Evolutionary conservation across 2,113 vertebrate species (phyloP).

Genomic region (Kobus ellipsiprymnus): DNA sequence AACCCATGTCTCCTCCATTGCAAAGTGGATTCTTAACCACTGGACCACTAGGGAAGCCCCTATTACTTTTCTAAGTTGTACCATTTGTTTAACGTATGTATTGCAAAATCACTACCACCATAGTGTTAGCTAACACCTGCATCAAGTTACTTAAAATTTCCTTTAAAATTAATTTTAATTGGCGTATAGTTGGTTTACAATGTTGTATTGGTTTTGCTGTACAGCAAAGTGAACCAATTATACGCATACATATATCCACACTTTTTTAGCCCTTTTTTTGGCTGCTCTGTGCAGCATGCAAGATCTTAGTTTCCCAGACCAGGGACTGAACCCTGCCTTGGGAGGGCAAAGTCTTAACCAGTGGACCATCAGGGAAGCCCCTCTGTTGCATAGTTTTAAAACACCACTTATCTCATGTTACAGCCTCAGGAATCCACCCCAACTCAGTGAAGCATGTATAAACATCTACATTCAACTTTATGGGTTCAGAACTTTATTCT

Average conservation of each 20-base stretch:
- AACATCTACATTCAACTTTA: background rate
- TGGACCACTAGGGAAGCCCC: background rate
- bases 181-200: background rate
- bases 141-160: background rate
- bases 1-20: background rate
- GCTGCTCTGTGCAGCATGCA: background rate
- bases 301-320: background rate
- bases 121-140: background rate
- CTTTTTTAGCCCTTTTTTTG: background rate
- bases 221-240: background rate
- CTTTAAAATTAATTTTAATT: background rate
- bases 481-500: background rate
- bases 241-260: background rate
- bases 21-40: background rate
- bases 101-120: background rate
- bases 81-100: background rate
- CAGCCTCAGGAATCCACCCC: background rate
- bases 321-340: background rate
- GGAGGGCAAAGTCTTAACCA: background rate
- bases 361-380: background rate
- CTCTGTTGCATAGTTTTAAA: background rate
- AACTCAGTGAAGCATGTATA: background rate
- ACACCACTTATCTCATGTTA: background rate
- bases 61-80: background rate
- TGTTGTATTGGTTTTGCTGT: background rate